These are phyloP conservation scores for Atethmia centrago DNA, from an alignment of 2,888 invertebrate genomes.

Conservation along the genomic window DNA sequence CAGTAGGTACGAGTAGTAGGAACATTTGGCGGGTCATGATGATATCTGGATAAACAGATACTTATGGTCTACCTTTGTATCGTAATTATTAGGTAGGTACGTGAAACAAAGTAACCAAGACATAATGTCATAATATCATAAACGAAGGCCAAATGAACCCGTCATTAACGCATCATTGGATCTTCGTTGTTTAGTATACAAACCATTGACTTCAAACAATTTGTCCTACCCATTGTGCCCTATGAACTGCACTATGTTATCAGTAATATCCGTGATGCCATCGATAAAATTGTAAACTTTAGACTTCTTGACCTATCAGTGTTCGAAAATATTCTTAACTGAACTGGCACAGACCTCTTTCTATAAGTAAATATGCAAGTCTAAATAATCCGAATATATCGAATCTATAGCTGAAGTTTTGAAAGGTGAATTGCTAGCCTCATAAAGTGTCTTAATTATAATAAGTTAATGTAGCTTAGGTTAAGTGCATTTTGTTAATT, in stretches of 20 bases:
- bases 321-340: background rate
- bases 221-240: slow-evolving; percentile 9
- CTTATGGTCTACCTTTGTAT: background rate
- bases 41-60: background rate
- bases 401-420: too few relatives aligned
- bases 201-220: slow-evolving; percentile 11
- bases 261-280: background rate
- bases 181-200: slow-evolving; percentile 15
- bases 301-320: too few relatives aligned
- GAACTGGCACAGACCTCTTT: background rate
- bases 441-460: too few relatives aligned
- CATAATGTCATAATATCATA: background rate
- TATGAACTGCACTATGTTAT: background rate
- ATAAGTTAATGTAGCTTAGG: too few relatives aligned
- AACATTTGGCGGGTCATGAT: background rate
- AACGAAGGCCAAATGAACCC: background rate
- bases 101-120: background rate
- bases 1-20: background rate
- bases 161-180: slow-evolving; percentile 23
- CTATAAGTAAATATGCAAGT: background rate
- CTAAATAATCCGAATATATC: too few relatives aligned
- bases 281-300: background rate
- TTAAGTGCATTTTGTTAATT: too few relatives aligned
- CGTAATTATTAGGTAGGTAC: background rate
- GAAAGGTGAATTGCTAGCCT: too few relatives aligned